These are phyloP conservation scores for Furnarius figulus DNA, from an alignment of 2,113 vertebrate species.

Conservation along the genomic window DNA sequence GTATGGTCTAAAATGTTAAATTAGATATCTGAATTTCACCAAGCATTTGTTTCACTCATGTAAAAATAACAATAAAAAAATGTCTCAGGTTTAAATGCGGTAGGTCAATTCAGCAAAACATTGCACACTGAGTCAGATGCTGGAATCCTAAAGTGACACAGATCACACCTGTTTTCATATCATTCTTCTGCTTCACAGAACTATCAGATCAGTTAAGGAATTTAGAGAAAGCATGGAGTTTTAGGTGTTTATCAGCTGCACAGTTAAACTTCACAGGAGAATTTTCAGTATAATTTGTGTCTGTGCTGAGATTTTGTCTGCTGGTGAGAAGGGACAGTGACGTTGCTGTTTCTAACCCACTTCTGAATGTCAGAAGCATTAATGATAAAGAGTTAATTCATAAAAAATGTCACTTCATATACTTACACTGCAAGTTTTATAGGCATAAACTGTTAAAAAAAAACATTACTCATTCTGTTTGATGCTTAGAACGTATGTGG, in stretches of 20 bases:
- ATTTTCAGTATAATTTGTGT: not conserved
- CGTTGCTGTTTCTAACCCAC: not conserved
- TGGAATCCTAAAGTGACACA: not conserved
- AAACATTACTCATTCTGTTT: not conserved
- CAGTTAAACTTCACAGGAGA: not conserved
- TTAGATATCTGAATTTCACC: not conserved
- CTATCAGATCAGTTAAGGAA: not conserved
- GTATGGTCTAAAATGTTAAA: not conserved
- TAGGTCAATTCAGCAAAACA: not conserved
- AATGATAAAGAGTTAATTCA: not conserved
- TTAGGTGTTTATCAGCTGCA: not conserved
- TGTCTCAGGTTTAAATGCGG: not conserved
- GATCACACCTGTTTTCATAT: not conserved
- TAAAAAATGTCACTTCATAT: not conserved
- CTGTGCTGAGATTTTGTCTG: not conserved
- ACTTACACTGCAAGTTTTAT: not conserved
- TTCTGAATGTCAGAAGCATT: not conserved
- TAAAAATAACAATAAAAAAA: not conserved
- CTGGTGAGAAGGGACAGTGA: not conserved
- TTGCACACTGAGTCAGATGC: not conserved
- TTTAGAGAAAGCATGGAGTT: not conserved
- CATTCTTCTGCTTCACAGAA: not conserved
- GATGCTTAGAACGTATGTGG: not conserved
- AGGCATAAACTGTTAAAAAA: not conserved
- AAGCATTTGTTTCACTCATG: not conserved